phyloP scores from a whole-genome alignment of 2,113 vertebrate genomes.

The Atlantisia rogersi region DNA sequence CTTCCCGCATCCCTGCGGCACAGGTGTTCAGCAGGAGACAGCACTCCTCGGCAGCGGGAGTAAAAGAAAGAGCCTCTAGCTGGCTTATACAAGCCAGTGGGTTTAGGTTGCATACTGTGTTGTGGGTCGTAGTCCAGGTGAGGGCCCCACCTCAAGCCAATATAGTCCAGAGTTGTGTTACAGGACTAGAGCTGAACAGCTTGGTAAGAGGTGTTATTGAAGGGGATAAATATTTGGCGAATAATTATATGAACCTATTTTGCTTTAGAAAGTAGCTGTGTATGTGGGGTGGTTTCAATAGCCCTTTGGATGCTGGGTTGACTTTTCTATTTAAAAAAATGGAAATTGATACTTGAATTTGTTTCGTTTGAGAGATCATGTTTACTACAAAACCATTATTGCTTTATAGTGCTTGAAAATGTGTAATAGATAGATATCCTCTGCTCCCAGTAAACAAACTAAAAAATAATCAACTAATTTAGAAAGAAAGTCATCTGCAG shows the following conservation, averaged over 20 bases:
- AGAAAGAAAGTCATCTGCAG: neutral
- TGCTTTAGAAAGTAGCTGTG: neutral
- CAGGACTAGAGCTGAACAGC: neutral
- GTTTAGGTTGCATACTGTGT: accelerated
- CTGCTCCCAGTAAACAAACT: too few species aligned
- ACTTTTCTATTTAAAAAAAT: neutral
- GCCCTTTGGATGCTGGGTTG: neutral
- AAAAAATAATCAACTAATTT: neutral
- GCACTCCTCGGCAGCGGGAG: neutral
- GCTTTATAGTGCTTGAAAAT: neutral
- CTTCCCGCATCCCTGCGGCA: neutral
- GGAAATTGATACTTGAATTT: neutral
- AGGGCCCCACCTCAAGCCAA: neutral
- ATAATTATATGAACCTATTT: accelerated
- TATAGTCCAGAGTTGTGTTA: neutral
- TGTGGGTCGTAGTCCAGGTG: neutral
- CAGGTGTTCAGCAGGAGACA: neutral
- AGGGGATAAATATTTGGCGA: neutral
- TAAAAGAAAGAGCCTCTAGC: accelerated
- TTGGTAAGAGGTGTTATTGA: neutral
- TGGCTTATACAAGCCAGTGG: neutral
- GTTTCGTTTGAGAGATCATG: neutral
- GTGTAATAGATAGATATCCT: neutral
- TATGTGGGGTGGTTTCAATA: accelerated
- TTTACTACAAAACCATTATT: neutral